Evolutionary conservation across 2,797 vertebrate genomes (phyloP), one percentile per base, ranked within the genome.

Genomic region (Lepus townsendii): DNA sequence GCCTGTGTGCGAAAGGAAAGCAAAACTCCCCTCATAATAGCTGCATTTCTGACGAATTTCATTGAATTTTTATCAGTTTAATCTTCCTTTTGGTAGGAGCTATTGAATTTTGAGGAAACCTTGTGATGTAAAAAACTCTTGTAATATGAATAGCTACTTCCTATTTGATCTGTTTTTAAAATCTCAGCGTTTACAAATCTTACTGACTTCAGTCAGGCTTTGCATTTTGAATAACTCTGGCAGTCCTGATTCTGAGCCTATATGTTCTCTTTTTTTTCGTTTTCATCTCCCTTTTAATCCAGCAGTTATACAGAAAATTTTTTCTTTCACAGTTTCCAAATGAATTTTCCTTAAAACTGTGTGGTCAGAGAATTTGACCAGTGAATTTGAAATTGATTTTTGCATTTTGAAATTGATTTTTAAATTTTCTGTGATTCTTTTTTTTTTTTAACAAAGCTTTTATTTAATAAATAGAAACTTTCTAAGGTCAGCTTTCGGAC

Each of bases 51-150:
- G 87, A 96, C 87, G 82, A 76, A 84, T 71, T 90, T 62, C 76
- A 87, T 71, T 96, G 69, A 93, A 75, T 72, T 82, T 96, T 88
- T 96, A 93, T 88, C 78, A 90, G 60, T 32, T 83, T 92, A 83
- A 79, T 80, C 80, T 94, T 88, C 26, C 66, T 87, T 93, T 88
- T 94, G 79, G 90, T 52, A 86, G 71, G 60, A 20, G 38, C 93
- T 88, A 71, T 94, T 95, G 83, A 94, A 89, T 97, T 93, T 89
- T 92, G 83, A 93, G 96, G 95, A 94, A 96, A 84, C 22, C 8
- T 11, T 91, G 24, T 89, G 62, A 87, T 83, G 11, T 65, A 84
- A 88, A 95, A 79, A 94, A 76, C 93, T 83, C 71, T 92, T 63
- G 47, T 92, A 93, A 84, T 93, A 73, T 92, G 85, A 92, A 71